These are phyloP conservation scores for Proterorhinus semilunaris DNA, from an alignment of 2,113 vertebrate genomes.

Conservation along the genomic window DNA sequence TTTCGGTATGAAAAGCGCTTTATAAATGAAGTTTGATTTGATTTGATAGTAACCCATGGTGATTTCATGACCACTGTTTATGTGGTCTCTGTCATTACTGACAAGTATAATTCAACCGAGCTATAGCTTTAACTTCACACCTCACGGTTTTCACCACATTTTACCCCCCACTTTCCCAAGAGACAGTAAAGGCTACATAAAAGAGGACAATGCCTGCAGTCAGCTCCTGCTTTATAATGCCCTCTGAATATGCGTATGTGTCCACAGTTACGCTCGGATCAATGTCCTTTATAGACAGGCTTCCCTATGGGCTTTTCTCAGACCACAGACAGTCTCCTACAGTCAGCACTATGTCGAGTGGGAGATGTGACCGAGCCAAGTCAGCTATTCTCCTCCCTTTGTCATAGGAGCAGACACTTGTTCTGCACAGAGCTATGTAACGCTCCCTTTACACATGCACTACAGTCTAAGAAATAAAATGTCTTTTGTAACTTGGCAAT, in stretches of 20 bases:
- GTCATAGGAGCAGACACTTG: neutral
- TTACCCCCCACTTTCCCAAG: neutral
- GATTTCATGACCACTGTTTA: no score
- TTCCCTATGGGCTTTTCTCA: neutral
- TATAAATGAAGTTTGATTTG: no score
- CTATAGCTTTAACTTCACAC: no score
- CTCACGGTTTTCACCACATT: no score
- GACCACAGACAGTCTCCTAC: neutral
- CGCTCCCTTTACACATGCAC: neutral
- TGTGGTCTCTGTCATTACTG: no score
- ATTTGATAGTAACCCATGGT: no score
- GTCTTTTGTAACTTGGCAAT: no score
- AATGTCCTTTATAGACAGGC: neutral
- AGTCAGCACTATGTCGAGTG: neutral
- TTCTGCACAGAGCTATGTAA: neutral
- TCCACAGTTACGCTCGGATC: neutral
- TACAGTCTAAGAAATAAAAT: neutral
- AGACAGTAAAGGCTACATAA: no score
- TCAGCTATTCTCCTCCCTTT: neutral
- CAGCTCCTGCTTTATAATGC: neutral
- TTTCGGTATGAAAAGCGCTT: no score
- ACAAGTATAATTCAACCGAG: no score
- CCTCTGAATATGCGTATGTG: neutral
- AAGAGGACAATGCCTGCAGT: neutral
- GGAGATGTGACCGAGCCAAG: neutral